A percentile compares a stretch with the other conserved stretches of the same genome.
Conservation (phyloP, 2,113 vertebrate genomes). For the Oncorhynchus clarkii region DNA sequence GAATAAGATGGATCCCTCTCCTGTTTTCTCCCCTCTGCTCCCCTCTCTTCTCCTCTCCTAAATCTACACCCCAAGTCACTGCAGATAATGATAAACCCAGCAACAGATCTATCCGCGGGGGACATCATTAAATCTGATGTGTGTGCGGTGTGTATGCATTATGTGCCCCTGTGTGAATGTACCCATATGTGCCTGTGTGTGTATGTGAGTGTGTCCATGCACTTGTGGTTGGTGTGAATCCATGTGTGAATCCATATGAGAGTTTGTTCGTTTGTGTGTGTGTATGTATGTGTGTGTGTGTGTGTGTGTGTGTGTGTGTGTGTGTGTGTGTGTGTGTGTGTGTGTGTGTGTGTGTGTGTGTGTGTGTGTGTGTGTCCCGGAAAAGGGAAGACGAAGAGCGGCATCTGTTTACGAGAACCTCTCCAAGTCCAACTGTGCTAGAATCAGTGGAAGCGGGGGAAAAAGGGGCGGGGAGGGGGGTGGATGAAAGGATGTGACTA, state of each 20-base stretch:
- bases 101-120: constrained; percentile 55
- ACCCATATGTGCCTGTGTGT: neutral
- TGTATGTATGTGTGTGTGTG: neutral
- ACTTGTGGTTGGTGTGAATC: constrained; percentile 1
- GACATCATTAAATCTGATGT: constrained; percentile 63
- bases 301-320: neutral
- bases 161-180: neutral
- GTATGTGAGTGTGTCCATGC: neutral
- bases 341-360: neutral
- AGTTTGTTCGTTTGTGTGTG: neutral
- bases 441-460: constrained; percentile 57
- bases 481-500: constrained; percentile 57
- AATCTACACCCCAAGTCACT: constrained; percentile 26
- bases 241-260: neutral
- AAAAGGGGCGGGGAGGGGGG: constrained; percentile 26
- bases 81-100: constrained; percentile 58
- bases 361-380: neutral
- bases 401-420: constrained; percentile 64
- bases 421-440: constrained; percentile 44
- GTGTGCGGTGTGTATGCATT: neutral
- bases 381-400: neutral
- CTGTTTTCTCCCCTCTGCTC: neutral
- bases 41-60: neutral
- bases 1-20: neutral
- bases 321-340: constrained; percentile 1